A percentile compares a stretch with the other conserved stretches of the same genome.
phyloP scores from a whole-genome alignment of 2,797 vertebrate genomes.

The Etheostoma nigrum region DNA sequence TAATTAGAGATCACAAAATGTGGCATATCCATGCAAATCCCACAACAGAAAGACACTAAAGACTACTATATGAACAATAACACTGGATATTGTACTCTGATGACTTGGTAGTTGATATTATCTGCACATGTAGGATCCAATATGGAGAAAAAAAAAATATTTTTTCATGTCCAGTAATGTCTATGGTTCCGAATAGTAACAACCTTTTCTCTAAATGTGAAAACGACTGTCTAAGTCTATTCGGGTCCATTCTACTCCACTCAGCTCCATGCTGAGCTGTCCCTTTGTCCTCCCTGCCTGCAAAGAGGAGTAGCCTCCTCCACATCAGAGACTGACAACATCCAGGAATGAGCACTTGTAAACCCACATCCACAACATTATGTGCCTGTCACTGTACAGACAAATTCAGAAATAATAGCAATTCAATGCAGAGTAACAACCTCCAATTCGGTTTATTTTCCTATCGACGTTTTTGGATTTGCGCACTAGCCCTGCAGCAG shows the following conservation, averaged over 20 bases:
- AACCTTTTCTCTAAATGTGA: neutral
- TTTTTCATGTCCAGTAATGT: neutral
- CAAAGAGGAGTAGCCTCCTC: slow-evolving; percentile 50
- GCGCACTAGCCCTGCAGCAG: slow-evolving; percentile 57
- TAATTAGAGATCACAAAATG: neutral
- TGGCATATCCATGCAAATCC: neutral
- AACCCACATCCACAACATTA: slow-evolving; percentile 19
- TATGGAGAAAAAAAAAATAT: neutral
- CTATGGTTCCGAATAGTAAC: neutral
- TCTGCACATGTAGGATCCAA: neutral
- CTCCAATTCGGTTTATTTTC: slow-evolving; percentile 9
- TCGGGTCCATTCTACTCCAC: slow-evolving; percentile 32
- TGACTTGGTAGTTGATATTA: neutral
- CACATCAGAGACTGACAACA: slow-evolving; percentile 47
- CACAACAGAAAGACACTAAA: neutral
- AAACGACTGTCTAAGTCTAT: slow-evolving; percentile 2
- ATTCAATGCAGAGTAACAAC: neutral
- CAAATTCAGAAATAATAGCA: neutral
- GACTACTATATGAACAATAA: neutral
- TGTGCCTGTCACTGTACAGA: neutral
- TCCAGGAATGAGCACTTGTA: slow-evolving; percentile 24
- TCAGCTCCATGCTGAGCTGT: slow-evolving; percentile 51
- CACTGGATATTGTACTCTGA: neutral
- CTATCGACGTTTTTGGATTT: slow-evolving; percentile 17
- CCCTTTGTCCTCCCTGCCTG: slow-evolving; percentile 59